Evolutionary conservation across 2,888 invertebrate species (phyloP), one percentile per base, ranked within the genome.

Genomic region (Drosophila prostipennis): DNA sequence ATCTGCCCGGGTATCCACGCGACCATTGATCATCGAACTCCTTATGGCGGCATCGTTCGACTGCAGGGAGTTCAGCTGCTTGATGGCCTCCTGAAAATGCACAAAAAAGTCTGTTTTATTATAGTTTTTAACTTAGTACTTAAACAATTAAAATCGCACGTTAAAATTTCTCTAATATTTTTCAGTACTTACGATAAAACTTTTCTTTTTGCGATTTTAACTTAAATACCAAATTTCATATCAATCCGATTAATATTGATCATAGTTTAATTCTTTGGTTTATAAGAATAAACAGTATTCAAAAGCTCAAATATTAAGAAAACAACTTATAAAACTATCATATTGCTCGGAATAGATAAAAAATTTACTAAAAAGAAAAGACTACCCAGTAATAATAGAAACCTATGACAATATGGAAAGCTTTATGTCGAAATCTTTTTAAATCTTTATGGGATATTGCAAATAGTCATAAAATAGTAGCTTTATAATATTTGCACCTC

Each of bases 51-150:
- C 92, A 29, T 94, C 94, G 90, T 96, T 97, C 39, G 95, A 95
- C 91, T 97, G 96, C 8, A 97, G 92, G 0, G 91, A 91, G 87
- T 96, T 96, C 26, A 97, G 92, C 51, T 94, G 93, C 58, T 93
- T 91, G 2, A 97, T 93, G 34, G 96, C 95, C 76, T 94, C 94
- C 96, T 97, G 23, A 56, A 36, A 46, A 13, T 3, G 5, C 6
- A 1, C 5, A 1, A 11, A 14, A 32, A 32, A 32, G 1, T 10
- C 3, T 5, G 3, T 14, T 39, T 39, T 14, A 14, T 14, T 39
- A 39, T 8, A 0, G 6, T 26, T n/a, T 13, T 1, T 13, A 11
- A 11, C 2, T 8, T 14, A 14, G n/a, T 14, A 39, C 2, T 8
- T 16, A 14, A 14, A 19, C 4, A 37, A 37, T 7, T 6, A 40